phyloP scores from a whole-genome alignment of 2,797 vertebrate genomes.

The Pangasius sanitwongsei region DNA sequence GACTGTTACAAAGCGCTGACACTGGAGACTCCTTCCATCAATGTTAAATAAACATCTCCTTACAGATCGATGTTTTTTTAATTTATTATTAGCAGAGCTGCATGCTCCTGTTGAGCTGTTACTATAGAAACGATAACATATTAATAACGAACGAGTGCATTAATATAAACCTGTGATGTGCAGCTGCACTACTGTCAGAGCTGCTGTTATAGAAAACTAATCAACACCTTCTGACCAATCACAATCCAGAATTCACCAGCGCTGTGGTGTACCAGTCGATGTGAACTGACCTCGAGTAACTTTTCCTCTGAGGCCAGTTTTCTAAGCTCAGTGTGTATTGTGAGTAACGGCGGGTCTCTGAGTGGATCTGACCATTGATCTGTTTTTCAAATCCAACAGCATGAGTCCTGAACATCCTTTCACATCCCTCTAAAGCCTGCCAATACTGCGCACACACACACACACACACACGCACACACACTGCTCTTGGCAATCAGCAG shows the following conservation, averaged over 20 bases:
- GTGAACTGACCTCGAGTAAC: background rate
- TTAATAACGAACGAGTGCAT: background rate
- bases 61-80: too few relatives aligned
- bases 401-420: conserved; percentile 41
- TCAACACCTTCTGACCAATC: background rate
- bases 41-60: too few relatives aligned
- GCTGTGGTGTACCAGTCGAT: background rate
- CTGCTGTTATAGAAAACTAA: background rate
- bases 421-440: conserved; percentile 48
- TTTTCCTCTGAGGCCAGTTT: background rate
- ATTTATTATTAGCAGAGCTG: too few relatives aligned
- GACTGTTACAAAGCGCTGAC: too few relatives aligned
- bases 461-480: conserved; percentile 28
- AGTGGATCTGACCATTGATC: conserved; percentile 59
- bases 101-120: background rate
- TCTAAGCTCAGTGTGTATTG: conserved; percentile 2
- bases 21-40: too few relatives aligned
- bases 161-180: background rate
- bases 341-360: background rate
- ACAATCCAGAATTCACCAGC: background rate
- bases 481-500: conserved; percentile 17
- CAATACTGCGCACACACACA: conserved; percentile 44
- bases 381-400: conserved; percentile 49
- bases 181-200: background rate
- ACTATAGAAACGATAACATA: background rate